Percentiles rank a stretch among this genome's conserved stretches.
These are phyloP conservation scores for Melanargia galathea DNA, from an alignment of 2,888 invertebrate species.

Conservation along the genomic window DNA sequence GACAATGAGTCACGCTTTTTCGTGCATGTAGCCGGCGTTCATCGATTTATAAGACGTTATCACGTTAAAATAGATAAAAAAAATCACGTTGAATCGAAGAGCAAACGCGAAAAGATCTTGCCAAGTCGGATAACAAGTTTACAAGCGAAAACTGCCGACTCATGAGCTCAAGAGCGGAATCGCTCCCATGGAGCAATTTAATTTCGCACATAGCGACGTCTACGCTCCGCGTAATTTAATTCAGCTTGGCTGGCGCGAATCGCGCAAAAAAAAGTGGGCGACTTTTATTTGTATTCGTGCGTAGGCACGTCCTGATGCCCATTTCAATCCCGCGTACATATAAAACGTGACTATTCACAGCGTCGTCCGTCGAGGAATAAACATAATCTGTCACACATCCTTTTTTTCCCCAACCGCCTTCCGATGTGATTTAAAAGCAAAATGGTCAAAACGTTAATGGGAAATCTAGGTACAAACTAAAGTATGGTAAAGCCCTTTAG, in stretches of 20 bases:
- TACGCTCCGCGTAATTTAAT: slow-evolving; percentile 60
- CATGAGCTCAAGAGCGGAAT: slow-evolving; percentile 32
- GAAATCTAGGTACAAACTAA: neutral
- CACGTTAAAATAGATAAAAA: no score
- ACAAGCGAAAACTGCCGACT: slow-evolving; percentile 26
- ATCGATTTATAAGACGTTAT: no score
- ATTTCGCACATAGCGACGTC: slow-evolving; percentile 51
- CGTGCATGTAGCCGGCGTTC: no score
- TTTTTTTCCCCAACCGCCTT: slow-evolving; percentile 36
- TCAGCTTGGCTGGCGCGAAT: slow-evolving; percentile 50
- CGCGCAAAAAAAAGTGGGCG: slow-evolving; percentile 52
- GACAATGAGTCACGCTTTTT: no score
- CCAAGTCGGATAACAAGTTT: slow-evolving; percentile 29
- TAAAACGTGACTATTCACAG: slow-evolving; percentile 73
- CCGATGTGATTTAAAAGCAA: slow-evolving; percentile 53
- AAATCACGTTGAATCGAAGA: no score
- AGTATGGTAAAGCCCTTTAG: no score
- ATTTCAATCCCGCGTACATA: slow-evolving; percentile 65
- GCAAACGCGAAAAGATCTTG: neutral
- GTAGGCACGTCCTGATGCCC: slow-evolving; percentile 61
- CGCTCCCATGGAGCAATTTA: slow-evolving; percentile 46
- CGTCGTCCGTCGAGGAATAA: slow-evolving; percentile 56
- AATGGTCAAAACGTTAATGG: slow-evolving; percentile 21
- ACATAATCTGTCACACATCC: slow-evolving; percentile 61
- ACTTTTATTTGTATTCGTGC: slow-evolving; percentile 60